These are phyloP conservation scores for Pyrrhia umbra DNA, from an alignment of 2,888 invertebrate genomes.

Conservation along the genomic window DNA sequence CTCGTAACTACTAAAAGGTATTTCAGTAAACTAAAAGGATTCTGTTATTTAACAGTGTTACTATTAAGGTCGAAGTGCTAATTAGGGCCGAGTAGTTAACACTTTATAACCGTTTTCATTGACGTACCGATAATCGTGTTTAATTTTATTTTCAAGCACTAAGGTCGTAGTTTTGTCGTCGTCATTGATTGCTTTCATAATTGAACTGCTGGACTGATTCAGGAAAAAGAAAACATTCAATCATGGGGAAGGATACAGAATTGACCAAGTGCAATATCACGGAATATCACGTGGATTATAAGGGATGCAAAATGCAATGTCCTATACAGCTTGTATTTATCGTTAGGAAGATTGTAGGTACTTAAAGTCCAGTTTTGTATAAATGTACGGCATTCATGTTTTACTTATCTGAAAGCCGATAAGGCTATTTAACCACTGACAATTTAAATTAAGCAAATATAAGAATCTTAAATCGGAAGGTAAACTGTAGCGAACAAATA, in stretches of 20 bases:
- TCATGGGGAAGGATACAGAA: too few species aligned
- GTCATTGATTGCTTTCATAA: neutral
- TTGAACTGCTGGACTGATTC: neutral
- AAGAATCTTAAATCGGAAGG: conserved; percentile 38
- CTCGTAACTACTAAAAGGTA: conserved; percentile 16
- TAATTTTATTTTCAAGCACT: neutral
- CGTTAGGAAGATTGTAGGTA: neutral
- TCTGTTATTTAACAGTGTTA: conserved; percentile 3
- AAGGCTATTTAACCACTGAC: conserved; percentile 43
- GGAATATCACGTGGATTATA: too few species aligned
- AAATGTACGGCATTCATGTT: conserved; percentile 13
- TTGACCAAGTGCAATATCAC: too few species aligned
- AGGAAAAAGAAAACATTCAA: too few species aligned
- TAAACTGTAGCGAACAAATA: conserved; percentile 47
- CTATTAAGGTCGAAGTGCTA: neutral
- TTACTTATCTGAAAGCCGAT: conserved; percentile 48
- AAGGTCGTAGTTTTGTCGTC: neutral
- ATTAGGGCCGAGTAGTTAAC: conserved; percentile 12
- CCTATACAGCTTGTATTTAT: too few species aligned
- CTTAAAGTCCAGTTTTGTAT: neutral
- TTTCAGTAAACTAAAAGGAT: conserved; percentile 34
- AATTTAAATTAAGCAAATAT: conserved; percentile 32
- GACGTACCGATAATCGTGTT: neutral
- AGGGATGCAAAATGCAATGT: too few species aligned
- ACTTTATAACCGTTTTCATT: conserved; percentile 2